phyloP scores from a whole-genome alignment of 2,797 vertebrate genomes.

The Gallirallus australis region DNA sequence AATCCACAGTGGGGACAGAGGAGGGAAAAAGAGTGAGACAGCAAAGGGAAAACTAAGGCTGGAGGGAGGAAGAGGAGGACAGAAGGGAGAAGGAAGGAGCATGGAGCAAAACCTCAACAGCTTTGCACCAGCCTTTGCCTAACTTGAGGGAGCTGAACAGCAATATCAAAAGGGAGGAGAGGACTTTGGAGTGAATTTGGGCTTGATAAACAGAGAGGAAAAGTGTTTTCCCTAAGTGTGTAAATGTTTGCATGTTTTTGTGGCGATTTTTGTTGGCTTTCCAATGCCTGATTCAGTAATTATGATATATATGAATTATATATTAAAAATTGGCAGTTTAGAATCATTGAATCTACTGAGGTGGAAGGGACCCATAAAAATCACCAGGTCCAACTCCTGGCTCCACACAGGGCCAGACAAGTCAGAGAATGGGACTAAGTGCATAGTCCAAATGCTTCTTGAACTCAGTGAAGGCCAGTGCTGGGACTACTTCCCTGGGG shows the following conservation, averaged over 20 bases:
- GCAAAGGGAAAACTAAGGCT: background rate
- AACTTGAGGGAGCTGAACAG: background rate
- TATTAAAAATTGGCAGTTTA: background rate
- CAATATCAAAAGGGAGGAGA: background rate
- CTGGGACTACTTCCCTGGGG: too few species aligned
- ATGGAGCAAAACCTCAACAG: fast-evolving
- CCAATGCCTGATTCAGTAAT: background rate
- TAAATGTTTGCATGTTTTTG: background rate
- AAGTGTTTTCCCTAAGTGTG: background rate
- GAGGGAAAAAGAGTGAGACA: background rate
- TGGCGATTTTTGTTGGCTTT: background rate
- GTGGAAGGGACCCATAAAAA: too few species aligned
- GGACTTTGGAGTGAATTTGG: background rate
- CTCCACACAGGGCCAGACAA: too few species aligned
- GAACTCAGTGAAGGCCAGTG: too few species aligned
- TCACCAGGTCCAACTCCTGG: too few species aligned
- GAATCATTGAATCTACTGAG: too few species aligned
- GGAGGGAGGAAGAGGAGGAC: background rate
- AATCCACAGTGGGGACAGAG: fast-evolving
- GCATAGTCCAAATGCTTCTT: too few species aligned
- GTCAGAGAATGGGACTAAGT: too few species aligned
- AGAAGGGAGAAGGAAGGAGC: background rate
- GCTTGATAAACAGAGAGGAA: background rate
- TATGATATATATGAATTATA: background rate
- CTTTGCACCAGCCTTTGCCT: background rate